Evolutionary conservation across 2,888 invertebrate genomes (phyloP).

Genomic region (Ectropis crepuscularia): DNA sequence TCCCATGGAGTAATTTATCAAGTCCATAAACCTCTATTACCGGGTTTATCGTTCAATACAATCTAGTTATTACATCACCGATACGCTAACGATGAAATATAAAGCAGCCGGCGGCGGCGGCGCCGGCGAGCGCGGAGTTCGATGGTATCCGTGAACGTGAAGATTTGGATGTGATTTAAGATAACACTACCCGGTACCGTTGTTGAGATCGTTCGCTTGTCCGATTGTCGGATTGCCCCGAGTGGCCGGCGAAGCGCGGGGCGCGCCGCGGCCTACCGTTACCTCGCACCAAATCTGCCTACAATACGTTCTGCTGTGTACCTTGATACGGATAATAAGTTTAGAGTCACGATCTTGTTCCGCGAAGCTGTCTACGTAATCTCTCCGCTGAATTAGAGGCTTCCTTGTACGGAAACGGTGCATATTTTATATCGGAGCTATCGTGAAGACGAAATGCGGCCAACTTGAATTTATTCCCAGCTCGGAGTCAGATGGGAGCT

Average conservation of each 20-base stretch:
- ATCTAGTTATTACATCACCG: conserved; percentile 34
- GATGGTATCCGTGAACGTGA: conserved; percentile 47
- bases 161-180: conserved; percentile 69
- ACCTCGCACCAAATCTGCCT: conserved; percentile 81
- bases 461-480: conserved; percentile 56
- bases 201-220: conserved; percentile 67
- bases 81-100: conserved; percentile 41
- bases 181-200: conserved; percentile 75
- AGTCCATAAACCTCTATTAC: conserved; percentile 18
- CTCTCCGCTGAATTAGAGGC: conserved; percentile 71
- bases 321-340: conserved; percentile 80
- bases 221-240: conserved; percentile 62
- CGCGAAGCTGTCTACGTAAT: conserved; percentile 74
- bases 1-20: conserved; percentile 5
- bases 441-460: conserved; percentile 52
- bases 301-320: conserved; percentile 71
- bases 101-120: conserved; percentile 39
- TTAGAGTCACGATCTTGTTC: conserved; percentile 77
- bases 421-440: conserved; percentile 46
- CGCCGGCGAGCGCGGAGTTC: conserved; percentile 25
- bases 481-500: conserved; percentile 39
- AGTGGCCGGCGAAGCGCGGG: conserved; percentile 48
- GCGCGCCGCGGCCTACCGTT: conserved; percentile 62
- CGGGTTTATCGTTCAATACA: conserved; percentile 31
- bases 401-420: conserved; percentile 70